Evolutionary conservation across 2,113 vertebrate genomes (phyloP).

Genomic region (Osmerus mordax): DNA sequence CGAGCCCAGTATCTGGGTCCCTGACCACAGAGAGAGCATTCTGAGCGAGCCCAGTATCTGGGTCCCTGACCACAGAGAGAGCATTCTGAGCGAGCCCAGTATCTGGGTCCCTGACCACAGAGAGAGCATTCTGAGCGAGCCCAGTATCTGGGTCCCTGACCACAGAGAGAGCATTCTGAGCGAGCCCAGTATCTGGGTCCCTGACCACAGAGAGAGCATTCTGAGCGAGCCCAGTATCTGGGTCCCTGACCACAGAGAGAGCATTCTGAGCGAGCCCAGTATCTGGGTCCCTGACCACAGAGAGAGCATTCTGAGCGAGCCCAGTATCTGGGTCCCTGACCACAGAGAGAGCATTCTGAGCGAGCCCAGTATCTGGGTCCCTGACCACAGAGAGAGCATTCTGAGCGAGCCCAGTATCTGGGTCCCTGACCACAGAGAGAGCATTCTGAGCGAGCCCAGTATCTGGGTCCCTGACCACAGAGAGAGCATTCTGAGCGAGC

Average conservation of each 20-base stretch:
- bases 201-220: conserved; percentile 48
- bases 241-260: conserved; percentile 45
- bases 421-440: conserved; percentile 45
- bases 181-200: conserved; percentile 32
- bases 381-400: conserved; percentile 48
- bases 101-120: conserved; percentile 41
- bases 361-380: conserved; percentile 32
- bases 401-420: conserved; percentile 25
- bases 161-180: conserved; percentile 49
- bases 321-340: conserved; percentile 32
- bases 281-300: conserved; percentile 41
- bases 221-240: conserved; percentile 25
- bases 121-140: conserved; percentile 47
- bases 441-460: conserved; percentile 39
- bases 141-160: conserved; percentile 32
- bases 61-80: conserved; percentile 45
- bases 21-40: too few relatives aligned
- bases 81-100: conserved; percentile 39
- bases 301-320: conserved; percentile 47
- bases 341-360: conserved; percentile 49
- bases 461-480: conserved; percentile 41
- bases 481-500: conserved; percentile 47
- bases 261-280: conserved; percentile 39
- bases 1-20: conserved; percentile 32
- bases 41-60: conserved; percentile 18